Percentiles rank a stretch among this genome's conserved stretches.
Evolutionary conservation across 2,113 vertebrate species (phyloP).

Genomic region (Actenoides lindsayi): DNA sequence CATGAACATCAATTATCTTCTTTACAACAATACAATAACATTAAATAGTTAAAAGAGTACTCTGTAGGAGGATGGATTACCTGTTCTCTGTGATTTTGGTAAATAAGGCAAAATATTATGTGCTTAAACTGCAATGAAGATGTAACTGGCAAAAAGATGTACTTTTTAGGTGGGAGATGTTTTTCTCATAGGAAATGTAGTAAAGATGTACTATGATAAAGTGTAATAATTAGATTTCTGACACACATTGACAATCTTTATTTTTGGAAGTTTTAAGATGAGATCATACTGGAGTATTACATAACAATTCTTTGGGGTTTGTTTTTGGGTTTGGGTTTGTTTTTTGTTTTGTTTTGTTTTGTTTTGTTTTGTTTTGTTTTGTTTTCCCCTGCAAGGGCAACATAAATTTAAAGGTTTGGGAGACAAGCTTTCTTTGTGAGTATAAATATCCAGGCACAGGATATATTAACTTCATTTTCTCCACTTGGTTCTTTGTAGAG

Average conservation of each 20-base stretch:
- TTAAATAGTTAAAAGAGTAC: not conserved
- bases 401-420: not conserved
- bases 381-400: not conserved
- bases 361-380: not conserved
- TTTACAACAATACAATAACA: not conserved
- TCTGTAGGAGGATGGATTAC: not conserved
- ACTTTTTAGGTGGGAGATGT: not conserved
- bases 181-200: not conserved
- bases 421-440: not conserved
- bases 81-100: not conserved
- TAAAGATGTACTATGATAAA: not conserved
- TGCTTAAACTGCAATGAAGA: not conserved
- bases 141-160: not conserved
- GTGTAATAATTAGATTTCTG: not conserved
- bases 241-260: not conserved
- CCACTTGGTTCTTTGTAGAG: not conserved
- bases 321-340: not conserved
- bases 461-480: not conserved
- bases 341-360: not conserved
- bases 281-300: not conserved
- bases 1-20: not conserved
- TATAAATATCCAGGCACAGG: not conserved
- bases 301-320: not conserved
- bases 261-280: not conserved
- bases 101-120: not conserved